Evolutionary conservation across 2,797 vertebrate genomes (phyloP).

Genomic region (Ceryle rudis): DNA sequence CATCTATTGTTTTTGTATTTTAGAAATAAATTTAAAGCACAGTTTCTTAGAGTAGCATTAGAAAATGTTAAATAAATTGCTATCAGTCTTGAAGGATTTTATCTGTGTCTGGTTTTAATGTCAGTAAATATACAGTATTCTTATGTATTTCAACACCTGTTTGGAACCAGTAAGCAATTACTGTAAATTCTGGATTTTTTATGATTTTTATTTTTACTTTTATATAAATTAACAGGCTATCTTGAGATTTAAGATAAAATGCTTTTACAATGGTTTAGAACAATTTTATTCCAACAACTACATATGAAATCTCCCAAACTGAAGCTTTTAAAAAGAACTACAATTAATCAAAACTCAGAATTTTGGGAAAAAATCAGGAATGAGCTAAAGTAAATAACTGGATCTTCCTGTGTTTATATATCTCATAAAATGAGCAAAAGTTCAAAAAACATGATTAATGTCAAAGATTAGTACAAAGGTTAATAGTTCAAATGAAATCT

Average conservation of each 20-base stretch:
- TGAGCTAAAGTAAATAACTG: neutral
- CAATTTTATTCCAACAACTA: neutral
- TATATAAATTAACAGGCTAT: neutral
- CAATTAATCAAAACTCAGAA: neutral
- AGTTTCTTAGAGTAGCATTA: neutral
- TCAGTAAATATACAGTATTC: neutral
- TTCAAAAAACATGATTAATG: neutral
- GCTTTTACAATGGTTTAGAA: neutral
- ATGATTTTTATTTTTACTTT: neutral
- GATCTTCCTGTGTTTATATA: neutral
- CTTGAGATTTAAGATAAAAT: neutral
- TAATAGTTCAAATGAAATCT: neutral
- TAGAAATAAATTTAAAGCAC: neutral
- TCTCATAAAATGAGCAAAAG: neutral
- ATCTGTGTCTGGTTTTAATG: neutral
- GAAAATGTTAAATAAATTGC: neutral
- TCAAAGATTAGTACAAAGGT: neutral
- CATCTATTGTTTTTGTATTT: neutral
- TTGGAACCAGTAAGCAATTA: neutral
- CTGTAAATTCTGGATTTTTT: neutral
- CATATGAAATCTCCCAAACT: neutral
- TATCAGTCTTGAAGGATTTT: neutral
- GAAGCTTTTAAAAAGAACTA: neutral
- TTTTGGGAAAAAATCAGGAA: neutral
- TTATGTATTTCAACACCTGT: neutral